Evolutionary conservation across 2,888 invertebrate genomes (phyloP).

Genomic region (Himalopsyche anomala): DNA sequence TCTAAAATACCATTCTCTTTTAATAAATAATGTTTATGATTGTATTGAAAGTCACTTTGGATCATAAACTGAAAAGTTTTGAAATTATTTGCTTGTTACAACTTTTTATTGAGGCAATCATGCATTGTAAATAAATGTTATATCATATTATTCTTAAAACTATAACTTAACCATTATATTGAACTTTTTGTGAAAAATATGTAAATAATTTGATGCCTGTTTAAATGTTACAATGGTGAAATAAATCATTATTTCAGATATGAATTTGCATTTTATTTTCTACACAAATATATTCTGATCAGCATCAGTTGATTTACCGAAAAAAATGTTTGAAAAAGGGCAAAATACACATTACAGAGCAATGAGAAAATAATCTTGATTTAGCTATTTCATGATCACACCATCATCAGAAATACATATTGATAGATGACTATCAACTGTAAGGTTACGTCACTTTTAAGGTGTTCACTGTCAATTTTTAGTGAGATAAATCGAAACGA

Average conservation of each 20-base stretch:
- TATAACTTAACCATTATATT: neutral
- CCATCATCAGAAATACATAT: too few relatives aligned
- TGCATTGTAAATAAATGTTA: conserved; percentile 20
- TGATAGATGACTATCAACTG: too few relatives aligned
- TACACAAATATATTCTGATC: neutral
- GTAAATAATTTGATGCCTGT: conserved; percentile 60
- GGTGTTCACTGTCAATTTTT: too few relatives aligned
- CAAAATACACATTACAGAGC: too few relatives aligned
- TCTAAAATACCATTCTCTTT: too few relatives aligned
- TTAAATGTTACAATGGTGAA: conserved; percentile 62
- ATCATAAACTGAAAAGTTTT: neutral
- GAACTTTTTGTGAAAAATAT: conserved; percentile 72
- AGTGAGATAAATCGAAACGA: too few relatives aligned
- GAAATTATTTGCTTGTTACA: conserved; percentile 1
- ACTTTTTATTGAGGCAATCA: neutral
- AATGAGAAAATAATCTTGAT: too few relatives aligned
- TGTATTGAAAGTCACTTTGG: too few relatives aligned
- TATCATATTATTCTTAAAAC: neutral
- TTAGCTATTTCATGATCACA: too few relatives aligned
- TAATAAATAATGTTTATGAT: too few relatives aligned
- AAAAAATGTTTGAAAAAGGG: too few relatives aligned
- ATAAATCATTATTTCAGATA: conserved; percentile 60
- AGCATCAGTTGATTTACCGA: neutral
- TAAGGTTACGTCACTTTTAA: too few relatives aligned
- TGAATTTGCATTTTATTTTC: conserved; percentile 22